Base-by-base conservation (phyloP, 2,888 invertebrate genomes). In the Lepidocyrtinus sp. region DNA sequence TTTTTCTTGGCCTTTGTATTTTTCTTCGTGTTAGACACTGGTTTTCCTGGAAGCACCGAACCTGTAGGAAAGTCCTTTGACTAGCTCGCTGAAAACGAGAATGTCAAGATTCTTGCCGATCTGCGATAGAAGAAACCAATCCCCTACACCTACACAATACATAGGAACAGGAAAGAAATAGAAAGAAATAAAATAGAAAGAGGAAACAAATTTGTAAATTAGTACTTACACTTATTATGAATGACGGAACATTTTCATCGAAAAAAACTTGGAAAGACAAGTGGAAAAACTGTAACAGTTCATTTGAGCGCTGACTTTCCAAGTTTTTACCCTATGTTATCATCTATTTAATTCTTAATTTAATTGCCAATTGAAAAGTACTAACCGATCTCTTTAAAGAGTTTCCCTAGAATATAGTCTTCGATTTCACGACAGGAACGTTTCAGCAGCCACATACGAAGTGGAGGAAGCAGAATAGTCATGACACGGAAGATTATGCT, bases 31-130 rank as follows among this genome's bases (percentile, higher is more conserved):
- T 71, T 67, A 82, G 25, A 82, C 82, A 69, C 80, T 80, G 45
- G 82, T 82, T 80, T 82, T 82, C 67, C 82, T 75, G 72, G 74
- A 80, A 82, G 82, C 79, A 69, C 82, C 82, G 73, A 82, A 82
- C 73, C 78, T 68, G 68, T 82, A 80, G 63, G 82, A 75, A 61
- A 82, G 80, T 24, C 80, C 82, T 65, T 82, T 82, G 76, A 82
- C 68, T 36, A 82, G 79, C 75, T 82, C 82, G 46, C 82, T 80
- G 24, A 82, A 82, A 3, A 82, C 65, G 12, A 80, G 74, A 36
- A 76, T 73, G 76, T 85, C 83, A 25, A 85, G 59, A 70, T 85
- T 85, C 61, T 85, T 85, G 61, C 83, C 83, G n/a, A 85, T 78
- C 76, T 83, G 83, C 26, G 82, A 79, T 12, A 85, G 65, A 21